A percentile compares a stretch with the other conserved stretches of the same genome.
These are phyloP conservation scores for Manis javanica DNA, from an alignment of 2,797 vertebrate species.

Conservation along the genomic window DNA sequence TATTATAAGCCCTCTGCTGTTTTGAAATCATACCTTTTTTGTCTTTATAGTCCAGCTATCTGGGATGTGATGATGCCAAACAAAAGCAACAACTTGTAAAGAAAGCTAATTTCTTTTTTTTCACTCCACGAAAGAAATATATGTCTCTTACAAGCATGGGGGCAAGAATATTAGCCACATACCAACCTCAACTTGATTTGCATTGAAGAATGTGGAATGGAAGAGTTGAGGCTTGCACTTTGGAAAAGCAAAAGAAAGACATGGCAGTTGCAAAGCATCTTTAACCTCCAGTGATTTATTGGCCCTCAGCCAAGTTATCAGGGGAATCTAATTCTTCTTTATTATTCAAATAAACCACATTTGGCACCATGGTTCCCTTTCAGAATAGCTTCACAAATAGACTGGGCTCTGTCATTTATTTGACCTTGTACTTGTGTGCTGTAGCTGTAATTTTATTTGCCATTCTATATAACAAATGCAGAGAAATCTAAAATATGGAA, in stretches of 20 bases:
- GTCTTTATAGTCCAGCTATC: constrained; percentile 52
- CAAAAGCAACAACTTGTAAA: constrained; percentile 68
- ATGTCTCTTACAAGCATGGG: constrained; percentile 73
- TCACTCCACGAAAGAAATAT: not conserved
- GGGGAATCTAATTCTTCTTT: constrained; percentile 93
- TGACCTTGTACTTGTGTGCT: constrained; percentile 89
- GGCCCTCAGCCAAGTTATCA: constrained; percentile 90
- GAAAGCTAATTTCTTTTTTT: constrained; percentile 65
- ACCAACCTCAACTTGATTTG: constrained; percentile 83
- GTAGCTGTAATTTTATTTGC: constrained; percentile 89
- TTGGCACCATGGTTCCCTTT: constrained; percentile 91
- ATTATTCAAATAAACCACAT: constrained; percentile 93
- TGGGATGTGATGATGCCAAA: constrained; percentile 56
- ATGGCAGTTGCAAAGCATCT: constrained; percentile 89
- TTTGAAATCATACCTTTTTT: constrained; percentile 55
- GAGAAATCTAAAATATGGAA: constrained; percentile 83
- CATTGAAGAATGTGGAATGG: constrained; percentile 83
- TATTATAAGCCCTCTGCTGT: not conserved
- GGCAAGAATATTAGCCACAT: constrained; percentile 80
- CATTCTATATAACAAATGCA: constrained; percentile 85
- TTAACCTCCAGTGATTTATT: constrained; percentile 93
- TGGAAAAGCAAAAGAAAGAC: constrained; percentile 86
- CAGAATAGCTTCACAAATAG: constrained; percentile 92
- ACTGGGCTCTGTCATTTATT: constrained; percentile 91
- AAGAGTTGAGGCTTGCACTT: constrained; percentile 84